Percentiles rank a stretch among this genome's conserved stretches.
Conservation (phyloP, 2,888 invertebrate genomes). For the Rhorus exstirpatorius region DNA sequence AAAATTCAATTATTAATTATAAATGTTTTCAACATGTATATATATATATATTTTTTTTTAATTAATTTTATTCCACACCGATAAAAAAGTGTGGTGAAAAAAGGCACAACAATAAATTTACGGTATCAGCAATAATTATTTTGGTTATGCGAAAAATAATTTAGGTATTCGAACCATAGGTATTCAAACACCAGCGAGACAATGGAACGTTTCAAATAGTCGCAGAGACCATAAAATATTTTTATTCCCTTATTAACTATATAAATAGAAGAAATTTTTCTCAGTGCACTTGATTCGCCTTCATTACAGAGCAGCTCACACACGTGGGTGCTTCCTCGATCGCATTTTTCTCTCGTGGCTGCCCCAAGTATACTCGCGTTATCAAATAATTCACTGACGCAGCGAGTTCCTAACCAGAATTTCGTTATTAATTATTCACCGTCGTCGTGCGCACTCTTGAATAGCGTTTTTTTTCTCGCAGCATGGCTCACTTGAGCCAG, state of each 20-base stretch:
- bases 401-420: conserved; percentile 1
- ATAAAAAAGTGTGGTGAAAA: too few relatives aligned
- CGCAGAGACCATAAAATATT: too few relatives aligned
- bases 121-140: too few relatives aligned
- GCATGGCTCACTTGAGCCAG: conserved; percentile 48
- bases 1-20: too few relatives aligned
- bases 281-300: not conserved
- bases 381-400: conserved; percentile 29
- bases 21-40: not conserved
- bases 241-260: too few relatives aligned
- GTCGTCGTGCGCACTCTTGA: not conserved
- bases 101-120: too few relatives aligned
- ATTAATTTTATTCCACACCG: too few relatives aligned
- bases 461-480: conserved; percentile 6
- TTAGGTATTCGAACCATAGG: too few relatives aligned
- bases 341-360: not conserved
- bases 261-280: too few relatives aligned
- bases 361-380: not conserved
- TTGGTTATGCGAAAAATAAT: too few relatives aligned
- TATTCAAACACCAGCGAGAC: too few relatives aligned
- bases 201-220: too few relatives aligned
- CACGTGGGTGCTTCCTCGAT: not conserved
- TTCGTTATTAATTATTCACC: conserved; percentile 55
- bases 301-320: not conserved
- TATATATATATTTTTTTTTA: not conserved